A percentile compares a stretch with the other conserved stretches of the same genome.
phyloP scores from a whole-genome alignment of 35 echinoderm and acorn worm genomes.

The Lytechinus variegatus region DNA sequence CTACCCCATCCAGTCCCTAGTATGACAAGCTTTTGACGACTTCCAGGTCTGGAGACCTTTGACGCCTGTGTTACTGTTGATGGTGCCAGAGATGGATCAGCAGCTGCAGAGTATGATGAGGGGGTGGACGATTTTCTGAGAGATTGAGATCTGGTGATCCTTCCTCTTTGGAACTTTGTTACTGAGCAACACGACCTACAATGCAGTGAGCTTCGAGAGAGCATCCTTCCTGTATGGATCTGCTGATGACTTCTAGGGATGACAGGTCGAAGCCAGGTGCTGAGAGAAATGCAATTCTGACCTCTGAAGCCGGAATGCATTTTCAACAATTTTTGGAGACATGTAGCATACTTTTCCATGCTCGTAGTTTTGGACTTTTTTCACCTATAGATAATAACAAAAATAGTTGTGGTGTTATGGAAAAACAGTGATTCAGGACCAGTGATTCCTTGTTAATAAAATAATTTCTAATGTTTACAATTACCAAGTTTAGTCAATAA shows the following conservation, averaged over 20 bases:
- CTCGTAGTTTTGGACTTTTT: background rate
- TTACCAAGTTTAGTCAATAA: no score
- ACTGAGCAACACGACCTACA: background rate
- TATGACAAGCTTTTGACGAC: constrained; percentile 75
- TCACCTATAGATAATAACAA: background rate
- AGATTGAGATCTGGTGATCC: background rate
- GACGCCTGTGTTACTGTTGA: background rate
- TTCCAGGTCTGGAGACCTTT: background rate
- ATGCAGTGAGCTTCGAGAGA: background rate
- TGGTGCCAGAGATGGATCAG: background rate
- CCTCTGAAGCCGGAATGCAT: background rate
- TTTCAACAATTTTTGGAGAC: background rate
- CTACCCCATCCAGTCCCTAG: constrained; percentile 95
- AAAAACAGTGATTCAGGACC: no score
- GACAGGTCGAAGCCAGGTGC: background rate
- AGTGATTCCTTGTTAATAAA: no score
- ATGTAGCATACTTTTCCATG: background rate
- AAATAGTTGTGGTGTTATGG: no score
- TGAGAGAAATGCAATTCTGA: background rate
- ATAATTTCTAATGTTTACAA: no score
- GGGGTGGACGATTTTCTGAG: background rate
- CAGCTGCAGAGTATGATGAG: background rate
- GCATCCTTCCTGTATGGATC: background rate
- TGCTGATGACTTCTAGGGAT: background rate
- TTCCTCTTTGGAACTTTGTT: background rate